Evolutionary conservation across 2,888 invertebrate species (phyloP), one percentile per base, ranked within the genome.

Genomic region (Conus canariensis): DNA sequence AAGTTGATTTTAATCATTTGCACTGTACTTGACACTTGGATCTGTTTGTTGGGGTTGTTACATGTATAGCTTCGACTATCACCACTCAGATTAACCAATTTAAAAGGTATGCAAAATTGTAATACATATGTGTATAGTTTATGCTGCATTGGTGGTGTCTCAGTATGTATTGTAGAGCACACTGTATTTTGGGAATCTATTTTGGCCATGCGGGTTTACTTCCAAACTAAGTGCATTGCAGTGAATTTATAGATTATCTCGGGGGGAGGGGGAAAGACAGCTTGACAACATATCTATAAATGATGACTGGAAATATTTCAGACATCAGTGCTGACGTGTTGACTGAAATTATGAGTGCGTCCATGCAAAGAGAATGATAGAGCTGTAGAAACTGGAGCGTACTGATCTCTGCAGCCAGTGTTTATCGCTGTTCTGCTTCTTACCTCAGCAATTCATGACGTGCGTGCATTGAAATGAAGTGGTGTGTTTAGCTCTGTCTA

Each of bases 331-430:
- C 80, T 80, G 80, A 80, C 74, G 22, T n/a, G 22, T 22, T 74
- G n/a, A n/a, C 74, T 74, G 74, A n/a, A 74, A n/a, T 22, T 19
- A 9, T 74, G 19, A 74, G 9, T 74, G 74, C n/a, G 9, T 74
- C 12, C 80, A 80, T 45, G 80, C 45, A 58, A 83, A 83, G 58
- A 58, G 83, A 83, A 83, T 12, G 14, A 25, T 25, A 80, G 80
- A 80, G 30, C 25, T 83, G 83, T 25, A 85, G 25, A 60, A 60
- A 58, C n/a, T 67, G 86, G 86, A 60, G 30, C 25, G 30, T 67
- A 6, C 19, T 86, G 86, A 86, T 86, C 86, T 86, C 86, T 64
- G 64, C 86, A 67, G 86, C 86, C 86, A 86, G 86, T 64, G 86
- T 30, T 86, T 45, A 19, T 12, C 45, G 19, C 64, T 67, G 64